Conservation (phyloP, 2,113 vertebrate genomes). For the Alethe diademata region DNA sequence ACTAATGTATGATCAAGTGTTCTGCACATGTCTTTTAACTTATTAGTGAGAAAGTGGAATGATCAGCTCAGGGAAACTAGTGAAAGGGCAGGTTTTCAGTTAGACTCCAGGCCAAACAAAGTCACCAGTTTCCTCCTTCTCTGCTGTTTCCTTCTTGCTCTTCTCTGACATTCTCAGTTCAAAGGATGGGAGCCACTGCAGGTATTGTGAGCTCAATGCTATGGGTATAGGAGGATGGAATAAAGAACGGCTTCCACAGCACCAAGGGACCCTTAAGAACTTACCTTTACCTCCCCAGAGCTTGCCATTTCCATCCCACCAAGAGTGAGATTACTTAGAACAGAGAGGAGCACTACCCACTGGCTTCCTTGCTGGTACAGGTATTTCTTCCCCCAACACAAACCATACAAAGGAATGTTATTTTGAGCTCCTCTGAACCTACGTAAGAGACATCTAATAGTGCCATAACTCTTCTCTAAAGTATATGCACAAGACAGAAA, state of each 20-base stretch:
- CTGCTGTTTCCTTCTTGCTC: neutral
- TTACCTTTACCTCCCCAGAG: neutral
- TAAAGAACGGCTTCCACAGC: neutral
- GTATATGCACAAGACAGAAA: neutral
- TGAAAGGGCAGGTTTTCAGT: neutral
- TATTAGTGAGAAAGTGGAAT: neutral
- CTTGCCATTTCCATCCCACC: neutral
- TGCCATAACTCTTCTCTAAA: neutral
- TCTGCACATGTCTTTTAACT: neutral
- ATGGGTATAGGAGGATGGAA: accelerated
- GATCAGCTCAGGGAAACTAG: neutral
- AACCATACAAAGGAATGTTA: neutral
- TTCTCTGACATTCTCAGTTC: neutral
- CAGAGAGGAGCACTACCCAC: neutral
- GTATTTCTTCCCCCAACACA: neutral
- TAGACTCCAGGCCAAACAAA: neutral
- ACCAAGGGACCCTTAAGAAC: neutral
- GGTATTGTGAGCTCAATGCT: neutral
- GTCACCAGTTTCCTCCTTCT: neutral
- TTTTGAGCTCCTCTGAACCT: neutral
- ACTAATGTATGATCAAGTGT: neutral
- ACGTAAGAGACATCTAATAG: neutral
- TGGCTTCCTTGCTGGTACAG: neutral
- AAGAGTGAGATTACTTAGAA: neutral
- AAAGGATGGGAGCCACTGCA: neutral